Base-by-base conservation (phyloP, 2,888 invertebrate genomes). In the Teleogryllus oceanicus region DNA sequence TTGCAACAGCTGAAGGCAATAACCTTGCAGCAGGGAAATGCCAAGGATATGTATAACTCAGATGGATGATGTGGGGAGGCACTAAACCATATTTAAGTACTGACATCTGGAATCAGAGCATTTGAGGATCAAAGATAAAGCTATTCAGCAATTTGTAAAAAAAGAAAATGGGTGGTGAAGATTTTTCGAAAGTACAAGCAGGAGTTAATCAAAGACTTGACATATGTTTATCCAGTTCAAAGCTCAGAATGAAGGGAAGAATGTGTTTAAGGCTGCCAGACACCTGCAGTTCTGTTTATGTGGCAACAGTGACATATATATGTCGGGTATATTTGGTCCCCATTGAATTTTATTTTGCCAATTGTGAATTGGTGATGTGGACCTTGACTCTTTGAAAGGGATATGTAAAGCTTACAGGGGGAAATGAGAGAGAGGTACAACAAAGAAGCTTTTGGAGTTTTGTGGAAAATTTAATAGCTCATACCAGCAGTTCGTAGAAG, bases 1-100 rank as follows among this genome's bases (percentile, higher is more conserved):
- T 96, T 89, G 96, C 99, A 75, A 99, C 99, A 62, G 99, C 99
- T 0, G 99, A 99, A 88, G 99, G 99, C 0, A 99, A 99, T 88
- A 99, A 99, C 88, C 89, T 99, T 83, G 94, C 98, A 74, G 99
- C 98, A 1, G 96, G 96, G 97, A 12, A 93, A 94, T 84, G 96
- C 98, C 20, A 97, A 96, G 87, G 98, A 98, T 83, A 89, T 94
- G 81, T 99, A 99, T 89, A 90, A 91, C 91, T 81, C 89, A 94
- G 83, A 99, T 99, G 99, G 98, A 99, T 87, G 94, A 93, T 85
- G 94, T 97, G 98, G 87, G 99, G 99, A 77, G 98, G 99, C 79
- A 92, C 94, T 80, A 93, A 94, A 88, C 98, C 99, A 74, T 99
- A 96, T 89, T 90, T 99, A 87, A 95, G 94, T 87, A 92, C 94